Evolutionary conservation across 2,797 vertebrate genomes (phyloP).

Genomic region (Parauchenoglanis punctatus): DNA sequence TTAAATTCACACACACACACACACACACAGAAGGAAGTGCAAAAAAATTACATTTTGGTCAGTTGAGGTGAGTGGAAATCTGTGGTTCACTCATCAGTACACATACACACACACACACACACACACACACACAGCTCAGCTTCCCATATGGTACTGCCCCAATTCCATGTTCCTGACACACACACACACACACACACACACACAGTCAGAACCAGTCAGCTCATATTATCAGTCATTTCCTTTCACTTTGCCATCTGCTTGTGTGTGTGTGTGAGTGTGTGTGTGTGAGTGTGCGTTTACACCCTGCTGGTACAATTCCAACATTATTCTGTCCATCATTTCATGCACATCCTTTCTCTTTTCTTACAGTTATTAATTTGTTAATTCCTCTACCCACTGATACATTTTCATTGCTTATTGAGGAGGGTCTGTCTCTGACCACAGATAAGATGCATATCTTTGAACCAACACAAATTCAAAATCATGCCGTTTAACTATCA

Average conservation of each 20-base stretch:
- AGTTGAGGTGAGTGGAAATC: not conserved
- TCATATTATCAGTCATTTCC: slow-evolving; percentile 16
- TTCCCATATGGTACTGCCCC: slow-evolving; percentile 68
- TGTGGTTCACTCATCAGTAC: not conserved
- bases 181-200: slow-evolving; percentile 34
- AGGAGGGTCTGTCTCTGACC: not conserved
- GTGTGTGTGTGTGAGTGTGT: slow-evolving; percentile 18
- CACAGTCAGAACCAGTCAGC: slow-evolving; percentile 14
- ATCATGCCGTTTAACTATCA: not conserved
- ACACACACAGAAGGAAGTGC: not conserved
- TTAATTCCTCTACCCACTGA: not conserved
- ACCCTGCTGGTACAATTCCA: not conserved
- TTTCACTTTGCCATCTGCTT: slow-evolving; percentile 43
- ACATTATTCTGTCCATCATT: not conserved
- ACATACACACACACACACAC: not conserved
- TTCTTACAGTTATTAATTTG: not conserved
- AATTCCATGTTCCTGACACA: slow-evolving; percentile 51
- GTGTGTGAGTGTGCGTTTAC: not conserved
- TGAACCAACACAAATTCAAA: not conserved
- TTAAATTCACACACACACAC: not conserved
- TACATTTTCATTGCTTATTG: not conserved
- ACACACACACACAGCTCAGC: slow-evolving; percentile 40
- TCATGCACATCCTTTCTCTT: not conserved
- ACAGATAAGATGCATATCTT: not conserved
- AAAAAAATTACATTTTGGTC: not conserved